Conservation (phyloP, 2,797 vertebrate species). For the Tiaroga cobitis region DNA sequence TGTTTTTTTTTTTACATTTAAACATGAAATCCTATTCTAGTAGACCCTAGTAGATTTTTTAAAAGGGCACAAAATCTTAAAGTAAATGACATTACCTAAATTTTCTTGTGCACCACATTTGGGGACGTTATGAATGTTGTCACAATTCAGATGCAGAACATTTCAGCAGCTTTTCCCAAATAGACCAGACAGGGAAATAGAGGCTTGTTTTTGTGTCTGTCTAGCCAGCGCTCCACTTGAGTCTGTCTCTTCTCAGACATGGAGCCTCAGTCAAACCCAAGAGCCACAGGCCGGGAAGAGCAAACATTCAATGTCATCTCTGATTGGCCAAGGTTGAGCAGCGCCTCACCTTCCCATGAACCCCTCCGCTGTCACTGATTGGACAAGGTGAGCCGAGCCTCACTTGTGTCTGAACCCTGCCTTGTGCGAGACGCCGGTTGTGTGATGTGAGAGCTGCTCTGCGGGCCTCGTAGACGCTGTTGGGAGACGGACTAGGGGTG, state of each 20-base stretch:
- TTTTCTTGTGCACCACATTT: not conserved
- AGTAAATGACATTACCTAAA: too few relatives aligned
- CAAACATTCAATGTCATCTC: constrained; percentile 67
- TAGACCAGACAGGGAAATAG: not conserved
- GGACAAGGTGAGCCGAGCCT: constrained; percentile 47
- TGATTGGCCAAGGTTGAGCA: constrained; percentile 68
- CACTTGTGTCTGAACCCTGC: constrained; percentile 58
- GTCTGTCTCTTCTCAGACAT: constrained; percentile 7
- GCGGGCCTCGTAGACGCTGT: not conserved
- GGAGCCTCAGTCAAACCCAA: constrained; percentile 31
- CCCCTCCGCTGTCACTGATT: constrained; percentile 55
- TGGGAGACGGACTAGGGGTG: constrained; percentile 4
- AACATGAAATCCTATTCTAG: too few relatives aligned
- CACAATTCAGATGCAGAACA: not conserved
- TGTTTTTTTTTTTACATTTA: too few relatives aligned
- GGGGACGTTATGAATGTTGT: not conserved
- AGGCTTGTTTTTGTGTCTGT: constrained; percentile 38
- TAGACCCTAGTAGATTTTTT: not conserved
- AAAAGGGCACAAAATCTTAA: not conserved
- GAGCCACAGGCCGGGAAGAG: constrained; percentile 36
- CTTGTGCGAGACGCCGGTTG: not conserved
- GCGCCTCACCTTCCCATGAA: constrained; percentile 52
- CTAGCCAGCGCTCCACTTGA: constrained; percentile 35
- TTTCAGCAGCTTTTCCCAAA: constrained; percentile 18
- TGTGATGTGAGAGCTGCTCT: constrained; percentile 17